A percentile compares a stretch with the other conserved stretches of the same genome.
Conservation (phyloP, 2,888 invertebrate species). For the Tenthredo amoena region DNA sequence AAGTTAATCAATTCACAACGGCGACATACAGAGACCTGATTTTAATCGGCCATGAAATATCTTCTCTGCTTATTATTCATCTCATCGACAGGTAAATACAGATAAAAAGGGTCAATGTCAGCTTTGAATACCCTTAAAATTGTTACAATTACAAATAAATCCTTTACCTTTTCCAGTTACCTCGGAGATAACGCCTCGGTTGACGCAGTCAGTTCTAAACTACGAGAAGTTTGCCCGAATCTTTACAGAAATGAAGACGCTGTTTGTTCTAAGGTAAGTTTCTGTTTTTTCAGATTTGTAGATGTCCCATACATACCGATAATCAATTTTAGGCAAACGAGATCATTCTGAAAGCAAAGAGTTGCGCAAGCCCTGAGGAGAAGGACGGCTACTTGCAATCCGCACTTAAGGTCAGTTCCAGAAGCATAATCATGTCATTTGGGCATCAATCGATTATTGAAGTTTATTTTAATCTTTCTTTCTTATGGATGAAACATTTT, state of each 20-base stretch:
- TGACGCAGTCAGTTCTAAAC: conserved; percentile 91
- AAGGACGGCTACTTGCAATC: conserved; percentile 88
- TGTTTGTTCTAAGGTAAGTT: conserved; percentile 92
- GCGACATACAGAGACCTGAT: conserved; percentile 87
- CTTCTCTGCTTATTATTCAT: conserved; percentile 88
- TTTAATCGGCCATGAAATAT: conserved; percentile 88
- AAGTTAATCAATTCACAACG: conserved; percentile 81
- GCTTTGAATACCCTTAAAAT: conserved; percentile 24
- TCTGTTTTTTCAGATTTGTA: neutral
- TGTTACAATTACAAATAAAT: neutral
- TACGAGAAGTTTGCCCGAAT: conserved; percentile 95
- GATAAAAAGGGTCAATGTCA: conserved; percentile 37
- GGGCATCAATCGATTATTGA: neutral
- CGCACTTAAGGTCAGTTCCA: conserved; percentile 81
- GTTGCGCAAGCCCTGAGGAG: conserved; percentile 86
- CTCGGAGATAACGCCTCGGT: conserved; percentile 97
- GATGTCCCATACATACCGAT: neutral
- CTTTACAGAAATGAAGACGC: conserved; percentile 97
- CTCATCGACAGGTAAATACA: conserved; percentile 86
- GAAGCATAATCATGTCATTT: neutral
- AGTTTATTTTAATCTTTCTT: neutral
- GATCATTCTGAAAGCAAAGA: conserved; percentile 90
- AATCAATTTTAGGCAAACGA: conserved; percentile 87
- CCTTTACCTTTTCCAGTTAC: conserved; percentile 81
- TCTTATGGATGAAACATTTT: conserved; percentile 34